Conservation (phyloP, 2,888 invertebrate species). For the Eremobia ochroleuca region DNA sequence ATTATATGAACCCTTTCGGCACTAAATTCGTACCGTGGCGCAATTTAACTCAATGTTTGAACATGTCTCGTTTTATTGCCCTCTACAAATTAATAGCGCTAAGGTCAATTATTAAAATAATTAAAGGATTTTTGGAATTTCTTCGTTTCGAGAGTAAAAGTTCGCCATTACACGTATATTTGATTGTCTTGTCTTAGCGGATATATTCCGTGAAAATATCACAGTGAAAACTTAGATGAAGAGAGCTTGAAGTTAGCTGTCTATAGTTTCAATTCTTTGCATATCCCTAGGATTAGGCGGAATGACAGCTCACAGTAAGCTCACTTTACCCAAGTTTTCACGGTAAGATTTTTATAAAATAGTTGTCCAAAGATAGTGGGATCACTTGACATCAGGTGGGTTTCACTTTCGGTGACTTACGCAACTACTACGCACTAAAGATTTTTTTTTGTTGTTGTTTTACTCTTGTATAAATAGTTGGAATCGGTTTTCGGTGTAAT, state of each 20-base stretch:
- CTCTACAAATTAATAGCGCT: constrained; percentile 71
- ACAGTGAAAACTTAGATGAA: background rate
- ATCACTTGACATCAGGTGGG: background rate
- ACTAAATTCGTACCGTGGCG: constrained; percentile 79
- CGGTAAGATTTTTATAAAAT: background rate
- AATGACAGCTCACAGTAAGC: background rate
- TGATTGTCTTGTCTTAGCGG: constrained; percentile 1
- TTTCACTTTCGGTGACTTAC: background rate
- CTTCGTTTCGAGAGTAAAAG: constrained; percentile 32
- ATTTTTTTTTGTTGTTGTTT: background rate
- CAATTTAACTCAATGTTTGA: constrained; percentile 76
- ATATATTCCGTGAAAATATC: background rate
- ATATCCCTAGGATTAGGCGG: background rate
- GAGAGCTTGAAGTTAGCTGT: background rate
- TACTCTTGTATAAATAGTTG: background rate
- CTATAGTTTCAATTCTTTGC: background rate
- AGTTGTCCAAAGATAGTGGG: background rate
- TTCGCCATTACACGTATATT: constrained; percentile 28
- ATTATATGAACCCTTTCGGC: constrained; percentile 80
- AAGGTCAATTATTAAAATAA: constrained; percentile 71
- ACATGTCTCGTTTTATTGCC: constrained; percentile 74
- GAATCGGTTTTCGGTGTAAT: background rate
- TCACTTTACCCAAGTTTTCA: background rate
- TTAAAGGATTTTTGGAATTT: constrained; percentile 69
- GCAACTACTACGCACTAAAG: background rate